Conservation (phyloP, 2,113 vertebrate genomes). For the Carassius gibelio region DNA sequence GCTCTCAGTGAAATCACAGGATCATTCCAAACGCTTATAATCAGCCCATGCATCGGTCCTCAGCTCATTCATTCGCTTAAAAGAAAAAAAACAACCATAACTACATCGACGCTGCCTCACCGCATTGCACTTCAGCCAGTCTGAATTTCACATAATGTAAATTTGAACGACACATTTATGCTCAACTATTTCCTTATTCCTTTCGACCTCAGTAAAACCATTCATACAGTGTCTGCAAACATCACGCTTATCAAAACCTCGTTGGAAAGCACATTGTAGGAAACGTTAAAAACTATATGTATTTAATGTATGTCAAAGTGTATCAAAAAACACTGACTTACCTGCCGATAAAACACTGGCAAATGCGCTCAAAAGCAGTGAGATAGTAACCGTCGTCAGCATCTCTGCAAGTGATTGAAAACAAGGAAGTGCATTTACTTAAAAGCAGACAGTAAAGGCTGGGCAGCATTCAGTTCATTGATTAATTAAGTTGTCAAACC, state of each 20-base stretch:
- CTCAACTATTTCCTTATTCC: not conserved
- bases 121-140: not conserved
- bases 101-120: not conserved
- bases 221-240: not conserved
- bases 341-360: conserved; percentile 32
- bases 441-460: not conserved
- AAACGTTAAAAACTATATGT: not conserved
- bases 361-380: not conserved
- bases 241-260: not conserved
- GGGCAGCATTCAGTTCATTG: not conserved
- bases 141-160: not conserved
- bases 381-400: not conserved
- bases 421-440: not conserved
- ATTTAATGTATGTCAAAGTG: not conserved
- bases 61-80: not conserved
- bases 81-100: not conserved
- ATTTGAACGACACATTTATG: not conserved
- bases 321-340: conserved; percentile 46
- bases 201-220: not conserved
- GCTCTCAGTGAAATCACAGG: not conserved
- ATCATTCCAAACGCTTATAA: not conserved
- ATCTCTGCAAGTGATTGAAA: not conserved
- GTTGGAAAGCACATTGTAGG: not conserved
- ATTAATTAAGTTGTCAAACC: not conserved
- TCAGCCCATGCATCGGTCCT: not conserved